These are phyloP conservation scores for Hydractinia symbiolongicarpus DNA, from an alignment of 30 jellyfish, hydroid and myxozoan genomes.

Conservation along the genomic window DNA sequence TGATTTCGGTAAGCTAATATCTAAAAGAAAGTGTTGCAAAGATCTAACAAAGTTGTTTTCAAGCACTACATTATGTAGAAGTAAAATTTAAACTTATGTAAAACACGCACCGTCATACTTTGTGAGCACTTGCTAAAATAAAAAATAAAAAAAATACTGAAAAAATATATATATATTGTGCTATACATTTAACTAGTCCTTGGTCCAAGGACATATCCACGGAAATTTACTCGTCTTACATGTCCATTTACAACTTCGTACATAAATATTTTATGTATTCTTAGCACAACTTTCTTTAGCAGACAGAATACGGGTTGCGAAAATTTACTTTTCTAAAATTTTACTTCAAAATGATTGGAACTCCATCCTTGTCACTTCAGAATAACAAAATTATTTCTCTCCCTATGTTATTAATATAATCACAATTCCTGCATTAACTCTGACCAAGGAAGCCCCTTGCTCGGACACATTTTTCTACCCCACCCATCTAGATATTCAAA, in stretches of 20 bases:
- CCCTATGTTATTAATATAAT: too few relatives aligned
- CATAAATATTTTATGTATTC: too few relatives aligned
- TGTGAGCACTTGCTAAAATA: conserved; percentile 93
- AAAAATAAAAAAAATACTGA: conserved; percentile 12
- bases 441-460: background rate
- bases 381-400: too few relatives aligned
- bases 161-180: background rate
- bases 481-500: background rate
- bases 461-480: background rate
- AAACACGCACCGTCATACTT: conserved; percentile 81
- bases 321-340: too few relatives aligned
- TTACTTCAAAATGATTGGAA: too few relatives aligned
- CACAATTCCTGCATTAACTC: background rate
- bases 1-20: conserved; percentile 91
- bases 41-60: background rate
- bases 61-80: background rate
- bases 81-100: background rate
- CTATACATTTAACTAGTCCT: background rate
- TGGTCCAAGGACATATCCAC: background rate
- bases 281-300: too few relatives aligned
- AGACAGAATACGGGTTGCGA: too few relatives aligned
- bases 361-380: too few relatives aligned
- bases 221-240: too few relatives aligned
- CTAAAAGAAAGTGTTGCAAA: conserved; percentile 22
- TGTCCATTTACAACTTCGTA: too few relatives aligned